Evolutionary conservation across 2,888 invertebrate species (phyloP).

Genomic region (Plemyria rubiginata): DNA sequence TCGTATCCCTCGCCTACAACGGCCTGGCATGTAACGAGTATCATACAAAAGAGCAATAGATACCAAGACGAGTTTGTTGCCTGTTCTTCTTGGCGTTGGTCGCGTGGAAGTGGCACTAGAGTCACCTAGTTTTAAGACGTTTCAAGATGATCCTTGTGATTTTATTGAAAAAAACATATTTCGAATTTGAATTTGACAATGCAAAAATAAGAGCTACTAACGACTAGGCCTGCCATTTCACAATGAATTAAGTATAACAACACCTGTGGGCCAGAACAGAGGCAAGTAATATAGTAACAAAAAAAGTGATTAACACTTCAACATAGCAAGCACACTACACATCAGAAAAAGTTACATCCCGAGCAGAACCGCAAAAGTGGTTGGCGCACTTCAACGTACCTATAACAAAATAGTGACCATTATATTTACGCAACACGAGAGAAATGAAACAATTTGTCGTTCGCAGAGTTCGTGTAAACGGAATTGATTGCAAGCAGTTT

Average conservation of each 20-base stretch:
- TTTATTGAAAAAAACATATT: too few species aligned
- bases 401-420: slow-evolving; percentile 41
- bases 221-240: too few species aligned
- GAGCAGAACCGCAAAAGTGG: slow-evolving; percentile 30
- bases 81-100: too few species aligned
- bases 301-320: slow-evolving; percentile 16
- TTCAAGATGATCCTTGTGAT: too few species aligned
- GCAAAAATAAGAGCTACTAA: too few species aligned
- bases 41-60: too few species aligned
- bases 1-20: too few species aligned
- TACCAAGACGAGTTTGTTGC: too few species aligned
- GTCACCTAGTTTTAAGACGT: too few species aligned
- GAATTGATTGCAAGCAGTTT: slow-evolving; percentile 50
- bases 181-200: too few species aligned
- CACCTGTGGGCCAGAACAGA: not conserved
- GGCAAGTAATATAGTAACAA: slow-evolving; percentile 10
- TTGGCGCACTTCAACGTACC: slow-evolving; percentile 31
- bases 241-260: not conserved
- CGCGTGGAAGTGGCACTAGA: too few species aligned
- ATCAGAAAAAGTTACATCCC: slow-evolving; percentile 23
- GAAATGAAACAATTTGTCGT: slow-evolving; percentile 55
- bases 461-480: slow-evolving; percentile 50
- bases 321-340: slow-evolving; percentile 12
- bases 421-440: slow-evolving; percentile 30
- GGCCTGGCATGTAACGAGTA: too few species aligned